Evolutionary conservation across 2,797 vertebrate genomes (phyloP), one percentile per base, ranked within the genome.

Genomic region (Clarias pachynema): DNA sequence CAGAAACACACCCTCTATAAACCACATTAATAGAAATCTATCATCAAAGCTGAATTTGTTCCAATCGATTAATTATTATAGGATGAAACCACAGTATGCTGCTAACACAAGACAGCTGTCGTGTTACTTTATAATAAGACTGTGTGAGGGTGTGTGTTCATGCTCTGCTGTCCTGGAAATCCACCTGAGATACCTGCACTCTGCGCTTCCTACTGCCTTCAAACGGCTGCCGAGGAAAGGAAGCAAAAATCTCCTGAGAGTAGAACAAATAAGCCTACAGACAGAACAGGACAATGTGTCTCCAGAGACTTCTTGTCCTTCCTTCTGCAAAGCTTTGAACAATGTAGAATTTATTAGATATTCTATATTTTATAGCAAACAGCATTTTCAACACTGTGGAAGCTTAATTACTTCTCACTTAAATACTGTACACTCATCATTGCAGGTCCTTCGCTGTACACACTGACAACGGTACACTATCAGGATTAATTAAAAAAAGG

Each of bases 181-280:
- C n/a, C 72, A 74, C 72, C 72, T 56, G 59, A 79, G 57, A 79
- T 34, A 62, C 59, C 56, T 60, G 63, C 8, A 83, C 73, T 37
- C 81, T 62, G 37, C 18, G 15, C n/a, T 18, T 49, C 44, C 44
- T n/a, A 53, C 40, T 53, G 40, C 44, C 44, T 74, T 74, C 72
- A 74, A 74, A 74, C 15, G 24, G 72, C 44, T 53, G 44, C n/a
- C 40, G 44, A 1, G n/a, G 44, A 16, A 24, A 53, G n/a, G 44
- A 53, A 74, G 18, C 70, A 73, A 53, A 74, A 73, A 49, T 49
- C 70, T 49, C 24, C 40, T 26, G 40, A 73, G 70, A 49, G 70
- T 37, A 49, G 14, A 49, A 62, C 74, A 66, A 31, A 49, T 63
- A 56, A 18, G 18, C 31, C 4, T 31, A 40, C 57, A 62, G 20